Evolutionary conservation across 92 coral and sea anemone species (phyloP).

Genomic region (Parazoanthus swiftii): DNA sequence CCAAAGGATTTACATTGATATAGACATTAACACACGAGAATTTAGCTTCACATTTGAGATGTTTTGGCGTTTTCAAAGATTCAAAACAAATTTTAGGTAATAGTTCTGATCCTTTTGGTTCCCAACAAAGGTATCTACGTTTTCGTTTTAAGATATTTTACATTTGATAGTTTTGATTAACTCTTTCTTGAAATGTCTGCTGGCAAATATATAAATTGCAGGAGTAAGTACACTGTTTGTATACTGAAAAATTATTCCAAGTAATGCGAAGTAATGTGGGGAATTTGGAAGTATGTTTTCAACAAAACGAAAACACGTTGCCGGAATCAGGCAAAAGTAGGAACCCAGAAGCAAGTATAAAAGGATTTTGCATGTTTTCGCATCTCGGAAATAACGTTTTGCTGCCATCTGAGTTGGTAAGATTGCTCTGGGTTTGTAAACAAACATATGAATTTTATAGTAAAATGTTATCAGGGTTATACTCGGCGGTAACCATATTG

Average conservation of each 20-base stretch:
- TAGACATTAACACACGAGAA: too few species aligned
- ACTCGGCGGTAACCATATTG: neutral
- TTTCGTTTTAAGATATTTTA: too few species aligned
- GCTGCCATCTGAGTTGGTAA: neutral
- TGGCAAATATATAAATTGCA: neutral
- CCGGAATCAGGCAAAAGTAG: neutral
- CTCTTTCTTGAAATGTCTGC: neutral
- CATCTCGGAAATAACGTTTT: neutral
- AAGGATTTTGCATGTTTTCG: neutral
- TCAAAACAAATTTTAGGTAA: too few species aligned
- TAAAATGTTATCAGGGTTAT: neutral
- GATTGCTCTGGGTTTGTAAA: constrained; percentile 1
- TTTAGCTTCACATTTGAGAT: too few species aligned
- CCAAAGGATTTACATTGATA: too few species aligned
- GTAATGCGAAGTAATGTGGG: neutral
- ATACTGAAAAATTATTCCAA: neutral
- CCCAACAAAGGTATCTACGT: too few species aligned
- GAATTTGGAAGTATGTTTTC: neutral
- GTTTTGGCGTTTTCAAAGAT: too few species aligned
- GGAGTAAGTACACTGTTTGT: neutral
- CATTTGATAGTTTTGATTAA: neutral
- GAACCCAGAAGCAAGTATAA: neutral
- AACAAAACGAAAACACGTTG: neutral
- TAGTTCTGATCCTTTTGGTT: too few species aligned
- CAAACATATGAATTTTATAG: neutral